These are phyloP conservation scores for Melinaea menophilus DNA, from an alignment of 2,888 invertebrate genomes.

Conservation along the genomic window DNA sequence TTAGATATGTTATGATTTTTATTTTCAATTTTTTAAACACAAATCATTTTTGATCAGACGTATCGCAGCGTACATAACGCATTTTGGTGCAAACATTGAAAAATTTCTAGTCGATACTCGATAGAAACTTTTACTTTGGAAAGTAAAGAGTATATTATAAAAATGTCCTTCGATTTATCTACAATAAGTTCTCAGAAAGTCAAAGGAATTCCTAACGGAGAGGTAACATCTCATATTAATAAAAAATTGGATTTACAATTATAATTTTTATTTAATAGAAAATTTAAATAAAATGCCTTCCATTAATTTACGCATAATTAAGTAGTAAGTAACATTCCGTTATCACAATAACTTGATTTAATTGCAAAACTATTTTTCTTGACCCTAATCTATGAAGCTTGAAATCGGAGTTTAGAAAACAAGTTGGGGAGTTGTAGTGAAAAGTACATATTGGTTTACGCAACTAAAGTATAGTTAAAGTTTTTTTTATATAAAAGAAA, in stretches of 20 bases:
- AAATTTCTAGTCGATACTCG: background rate
- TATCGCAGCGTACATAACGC: background rate
- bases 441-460: too few relatives aligned
- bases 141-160: constrained; percentile 20
- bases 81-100: constrained; percentile 2
- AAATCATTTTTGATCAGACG: constrained; percentile 2
- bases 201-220: constrained; percentile 57
- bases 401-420: constrained; percentile 12
- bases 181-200: constrained; percentile 62
- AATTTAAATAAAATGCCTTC: background rate
- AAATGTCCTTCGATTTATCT: constrained; percentile 48
- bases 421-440: too few relatives aligned
- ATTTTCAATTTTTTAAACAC: background rate
- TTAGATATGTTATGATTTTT: background rate
- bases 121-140: background rate
- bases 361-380: too few relatives aligned
- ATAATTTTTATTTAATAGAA: background rate
- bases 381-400: constrained; percentile 22
- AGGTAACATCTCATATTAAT: constrained; percentile 43
- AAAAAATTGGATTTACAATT: constrained; percentile 1
- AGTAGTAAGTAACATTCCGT: too few relatives aligned
- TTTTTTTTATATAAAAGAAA: too few relatives aligned
- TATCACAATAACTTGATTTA: too few relatives aligned
- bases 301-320: background rate
- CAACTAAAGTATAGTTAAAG: too few relatives aligned